Base-by-base conservation (phyloP, 2,888 invertebrate species). In the Trichopria drosophilae region DNA sequence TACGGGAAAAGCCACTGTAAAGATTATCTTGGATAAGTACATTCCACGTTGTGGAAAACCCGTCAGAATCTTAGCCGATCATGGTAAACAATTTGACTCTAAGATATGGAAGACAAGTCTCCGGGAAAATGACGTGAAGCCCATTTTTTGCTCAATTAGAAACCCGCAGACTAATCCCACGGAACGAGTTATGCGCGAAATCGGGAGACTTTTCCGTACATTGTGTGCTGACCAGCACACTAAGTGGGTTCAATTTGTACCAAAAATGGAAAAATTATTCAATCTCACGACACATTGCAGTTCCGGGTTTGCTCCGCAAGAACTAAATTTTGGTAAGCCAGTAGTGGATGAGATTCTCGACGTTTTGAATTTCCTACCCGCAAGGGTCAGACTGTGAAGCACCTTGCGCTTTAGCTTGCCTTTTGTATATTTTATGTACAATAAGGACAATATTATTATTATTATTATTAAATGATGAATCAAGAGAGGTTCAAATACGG, bases 121-220 rank as follows among this genome's bases (percentile, higher is more conserved):
- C 40, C n/a, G n/a, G n/a, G n/a, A n/a, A n/a, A n/a, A n/a, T n/a
- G n/a, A n/a, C n/a, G n/a, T n/a, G n/a, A n/a, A n/a, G n/a, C n/a
- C n/a, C n/a, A 15, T 19, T 5, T 29, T 16, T 19, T 43, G 43
- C 2, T 47, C 47, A 2, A 40, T 55, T 18, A 7, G 58, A 6
- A 58, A 61, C 48, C 64, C 66, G 2, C 61, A 55, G 12, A 58
- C 54, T 1, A 65, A 65, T 52, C 57, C 58, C 0, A 53, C 54
- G 0, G 63, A 65, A 43, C 15, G 64, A 16, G 51, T 53, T 1
- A 66, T 64, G 60, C 31, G 60, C 15, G 65, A 64, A 39, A 24
- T n/a, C 53, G 5, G 56, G 53, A 2, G 36, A 45, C 37, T 57
- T 5, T 57, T 53, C 42, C 34, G 57, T 23, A 47, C 41, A 3